Evolutionary conservation across 2,888 invertebrate species (phyloP).

Genomic region (Stegana nigrithorax): DNA sequence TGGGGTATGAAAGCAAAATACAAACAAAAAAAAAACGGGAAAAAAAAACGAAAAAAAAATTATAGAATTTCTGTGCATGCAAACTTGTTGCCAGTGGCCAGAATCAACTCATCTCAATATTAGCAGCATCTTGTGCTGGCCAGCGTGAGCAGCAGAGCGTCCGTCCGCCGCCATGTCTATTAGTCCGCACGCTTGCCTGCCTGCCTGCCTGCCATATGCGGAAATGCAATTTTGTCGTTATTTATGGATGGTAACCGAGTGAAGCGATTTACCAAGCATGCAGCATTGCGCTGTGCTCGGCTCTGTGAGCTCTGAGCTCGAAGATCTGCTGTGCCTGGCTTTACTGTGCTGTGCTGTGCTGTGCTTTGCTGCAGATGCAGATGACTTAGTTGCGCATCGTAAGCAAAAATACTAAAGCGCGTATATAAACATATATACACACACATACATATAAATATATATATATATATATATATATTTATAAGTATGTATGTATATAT

Average conservation of each 20-base stretch:
- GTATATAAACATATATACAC: too few species aligned
- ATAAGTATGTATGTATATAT: too few species aligned
- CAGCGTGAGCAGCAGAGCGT: neutral
- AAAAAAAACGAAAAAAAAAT: constrained; percentile 19
- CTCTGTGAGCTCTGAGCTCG: too few species aligned
- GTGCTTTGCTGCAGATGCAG: constrained; percentile 25
- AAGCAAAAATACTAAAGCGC: too few species aligned
- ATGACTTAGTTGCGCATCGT: constrained; percentile 23
- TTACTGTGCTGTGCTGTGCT: constrained; percentile 18
- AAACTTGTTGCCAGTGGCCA: constrained; percentile 11
- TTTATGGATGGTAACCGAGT: constrained; percentile 61
- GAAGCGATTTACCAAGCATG: neutral
- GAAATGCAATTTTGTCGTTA: constrained; percentile 67
- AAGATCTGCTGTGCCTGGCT: too few species aligned
- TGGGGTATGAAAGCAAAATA: too few species aligned
- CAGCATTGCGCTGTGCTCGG: too few species aligned
- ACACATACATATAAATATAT: too few species aligned
- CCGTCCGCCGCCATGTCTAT: constrained; percentile 18
- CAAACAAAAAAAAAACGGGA: constrained; percentile 24
- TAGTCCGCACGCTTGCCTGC: constrained; percentile 4
- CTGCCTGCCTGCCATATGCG: constrained; percentile 50
- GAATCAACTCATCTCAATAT: neutral
- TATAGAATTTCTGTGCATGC: neutral
- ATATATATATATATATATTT: too few species aligned
- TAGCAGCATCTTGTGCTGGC: neutral